phyloP scores from a whole-genome alignment of 2,113 vertebrate genomes.

The Pygoscelis adeliae region DNA sequence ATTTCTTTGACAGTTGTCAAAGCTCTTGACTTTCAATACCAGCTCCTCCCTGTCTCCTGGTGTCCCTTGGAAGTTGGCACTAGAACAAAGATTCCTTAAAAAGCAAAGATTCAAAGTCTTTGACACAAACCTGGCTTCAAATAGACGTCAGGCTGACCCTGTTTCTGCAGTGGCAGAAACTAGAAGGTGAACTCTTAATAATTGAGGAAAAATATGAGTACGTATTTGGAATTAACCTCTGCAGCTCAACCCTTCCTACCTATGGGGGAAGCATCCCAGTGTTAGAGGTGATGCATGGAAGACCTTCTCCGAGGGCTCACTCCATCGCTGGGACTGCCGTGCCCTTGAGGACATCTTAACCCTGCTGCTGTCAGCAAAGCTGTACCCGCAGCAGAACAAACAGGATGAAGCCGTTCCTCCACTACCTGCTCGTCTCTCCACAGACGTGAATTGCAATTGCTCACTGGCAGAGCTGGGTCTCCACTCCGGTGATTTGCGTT shows the following conservation, averaged over 20 bases:
- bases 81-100: neutral
- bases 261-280: neutral
- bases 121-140: neutral
- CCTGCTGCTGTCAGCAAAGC: neutral
- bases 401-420: neutral
- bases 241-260: neutral
- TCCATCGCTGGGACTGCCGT: rapidly evolving
- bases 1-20: neutral
- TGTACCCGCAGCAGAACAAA: neutral
- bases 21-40: neutral
- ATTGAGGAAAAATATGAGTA: neutral
- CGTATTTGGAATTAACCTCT: neutral
- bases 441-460: neutral
- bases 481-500: neutral
- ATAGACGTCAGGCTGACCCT: rapidly evolving
- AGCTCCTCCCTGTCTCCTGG: neutral
- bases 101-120: neutral
- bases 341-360: neutral
- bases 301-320: neutral
- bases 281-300: neutral
- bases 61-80: neutral
- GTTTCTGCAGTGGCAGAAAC: neutral
- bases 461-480: neutral
- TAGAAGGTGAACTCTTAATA: neutral
- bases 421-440: neutral